Evolutionary conservation across 2,797 vertebrate species (phyloP).

Genomic region (Enteromius trimaculatus): DNA sequence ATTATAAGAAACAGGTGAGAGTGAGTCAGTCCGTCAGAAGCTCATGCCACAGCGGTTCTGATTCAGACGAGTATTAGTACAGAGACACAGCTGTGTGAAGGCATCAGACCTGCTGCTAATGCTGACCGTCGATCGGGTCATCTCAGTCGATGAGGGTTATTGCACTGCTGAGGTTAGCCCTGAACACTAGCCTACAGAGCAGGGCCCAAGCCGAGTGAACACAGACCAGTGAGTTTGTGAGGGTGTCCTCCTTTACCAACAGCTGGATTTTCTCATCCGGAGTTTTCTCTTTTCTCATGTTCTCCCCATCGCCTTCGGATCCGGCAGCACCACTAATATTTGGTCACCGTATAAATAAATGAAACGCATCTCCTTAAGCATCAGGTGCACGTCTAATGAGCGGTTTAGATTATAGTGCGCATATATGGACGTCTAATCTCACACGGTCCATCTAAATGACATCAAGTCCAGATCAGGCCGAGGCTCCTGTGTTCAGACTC

Average conservation of each 20-base stretch:
- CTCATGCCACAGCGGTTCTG: neutral
- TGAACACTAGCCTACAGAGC: conserved; percentile 2
- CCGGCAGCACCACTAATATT: conserved; percentile 59
- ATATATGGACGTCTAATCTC: conserved; percentile 6
- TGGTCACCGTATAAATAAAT: conserved; percentile 74
- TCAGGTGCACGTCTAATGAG: conserved; percentile 80
- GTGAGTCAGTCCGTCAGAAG: neutral
- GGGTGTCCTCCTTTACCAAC: neutral
- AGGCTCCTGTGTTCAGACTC: neutral
- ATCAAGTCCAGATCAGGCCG: neutral
- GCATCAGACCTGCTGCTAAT: neutral
- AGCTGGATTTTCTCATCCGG: neutral
- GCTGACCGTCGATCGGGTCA: neutral
- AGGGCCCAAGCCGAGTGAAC: neutral
- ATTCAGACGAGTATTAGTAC: neutral
- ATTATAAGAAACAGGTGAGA: conserved; percentile 17
- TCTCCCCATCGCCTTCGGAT: too few species aligned
- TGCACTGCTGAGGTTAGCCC: conserved; percentile 2
- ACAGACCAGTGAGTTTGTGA: neutral
- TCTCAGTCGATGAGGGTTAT: neutral
- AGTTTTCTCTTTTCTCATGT: too few species aligned
- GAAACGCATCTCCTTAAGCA: conserved; percentile 67
- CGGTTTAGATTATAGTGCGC: conserved; percentile 4
- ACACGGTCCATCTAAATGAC: neutral
- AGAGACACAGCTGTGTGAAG: neutral